Evolutionary conservation across 2,113 vertebrate species (phyloP), one percentile per base, ranked within the genome.

Genomic region (Ochotona curzoniae): DNA sequence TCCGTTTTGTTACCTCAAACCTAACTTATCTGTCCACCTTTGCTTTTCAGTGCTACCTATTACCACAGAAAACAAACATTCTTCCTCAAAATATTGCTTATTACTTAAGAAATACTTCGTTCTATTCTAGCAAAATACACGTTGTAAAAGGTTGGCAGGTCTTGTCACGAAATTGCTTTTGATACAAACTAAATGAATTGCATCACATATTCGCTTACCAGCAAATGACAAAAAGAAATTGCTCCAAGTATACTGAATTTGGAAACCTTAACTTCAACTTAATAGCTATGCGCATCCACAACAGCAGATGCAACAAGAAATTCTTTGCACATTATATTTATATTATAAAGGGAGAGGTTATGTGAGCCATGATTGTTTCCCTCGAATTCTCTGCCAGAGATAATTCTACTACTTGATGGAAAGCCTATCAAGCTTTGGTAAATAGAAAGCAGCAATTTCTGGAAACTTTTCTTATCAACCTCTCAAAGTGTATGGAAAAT

Each of bases 61-160:
- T 74, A 87, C 8, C 63, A 47, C 5, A 93, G 78, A 96, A 95
- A 92, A n/a, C n/a, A n/a, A n/a, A 60, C n/a, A 81, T n/a, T 71
- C 8, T 83, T 91, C 73, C 73, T 12, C 44, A 60, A 91, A 67
- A 47, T 57, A 38, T 30, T 47, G 80, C n/a, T 66, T 38, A 49
- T 26, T 80, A 84, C 44, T 79, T 61, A 79, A 14, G n/a, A 79
- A 90, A 74, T 1, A 83, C 3, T 57, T 57, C 66, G 9, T n/a
- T 84, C 47, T 67, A 51, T 66, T 80, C 63, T 83, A 25, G 26
- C 35, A 73, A 69, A 38, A 79, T 20, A 18, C 20, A 12, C 79
- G 17, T 30, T 88, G 82, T 67, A 61, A 26, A 92, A 83, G 21
- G 92, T 8, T 21, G n/a, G 8, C 7, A 70, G n/a, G 13, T 47